Evolutionary conservation across 2,113 vertebrate species (phyloP).

Genomic region (Thinocorus orbignyianus): DNA sequence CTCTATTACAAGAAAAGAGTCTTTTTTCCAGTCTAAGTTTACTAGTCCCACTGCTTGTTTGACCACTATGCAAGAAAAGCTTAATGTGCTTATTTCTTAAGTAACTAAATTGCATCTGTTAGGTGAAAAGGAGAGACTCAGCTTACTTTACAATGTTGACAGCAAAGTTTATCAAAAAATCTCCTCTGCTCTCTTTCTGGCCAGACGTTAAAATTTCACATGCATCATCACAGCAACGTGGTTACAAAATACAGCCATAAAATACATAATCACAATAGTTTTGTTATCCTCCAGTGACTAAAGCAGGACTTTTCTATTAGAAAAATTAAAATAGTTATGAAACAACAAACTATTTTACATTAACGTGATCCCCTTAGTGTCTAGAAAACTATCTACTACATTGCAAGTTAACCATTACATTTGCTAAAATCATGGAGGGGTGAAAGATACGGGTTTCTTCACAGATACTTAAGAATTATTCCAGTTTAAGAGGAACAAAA

Average conservation of each 20-base stretch:
- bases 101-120: not conserved
- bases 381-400: not conserved
- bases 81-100: conserved; percentile 6
- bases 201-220: not conserved
- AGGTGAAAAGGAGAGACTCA: conserved; percentile 5
- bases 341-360: not conserved
- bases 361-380: not conserved
- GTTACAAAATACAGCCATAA: not conserved
- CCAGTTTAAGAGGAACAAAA: not conserved
- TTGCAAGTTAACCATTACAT: not conserved
- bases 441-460: not conserved
- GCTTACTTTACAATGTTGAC: not conserved
- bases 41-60: not conserved
- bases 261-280: not conserved
- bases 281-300: not conserved
- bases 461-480: not conserved
- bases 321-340: not conserved
- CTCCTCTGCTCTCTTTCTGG: not conserved
- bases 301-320: not conserved
- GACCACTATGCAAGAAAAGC: conserved; percentile 1
- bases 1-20: not conserved
- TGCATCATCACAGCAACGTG: not conserved
- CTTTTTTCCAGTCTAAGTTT: not conserved
- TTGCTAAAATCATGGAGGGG: not conserved
- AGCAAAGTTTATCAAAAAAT: not conserved